Evolutionary conservation across 35 echinoderm and acorn worm genomes (phyloP).

Genomic region (Acanthaster planci): DNA sequence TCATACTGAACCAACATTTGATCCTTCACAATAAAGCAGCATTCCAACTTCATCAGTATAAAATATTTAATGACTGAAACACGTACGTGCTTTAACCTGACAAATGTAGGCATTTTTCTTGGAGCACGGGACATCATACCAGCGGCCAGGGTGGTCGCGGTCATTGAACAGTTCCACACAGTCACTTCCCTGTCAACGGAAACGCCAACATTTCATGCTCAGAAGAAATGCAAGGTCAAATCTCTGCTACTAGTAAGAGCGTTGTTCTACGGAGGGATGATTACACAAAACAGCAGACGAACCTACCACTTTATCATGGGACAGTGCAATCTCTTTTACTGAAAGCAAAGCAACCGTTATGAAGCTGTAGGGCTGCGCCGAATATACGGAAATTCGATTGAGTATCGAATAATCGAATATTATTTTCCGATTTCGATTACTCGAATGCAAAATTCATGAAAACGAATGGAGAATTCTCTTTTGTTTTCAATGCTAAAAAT

Average conservation of each 20-base stretch:
- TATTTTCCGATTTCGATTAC: too few relatives aligned
- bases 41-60: background rate
- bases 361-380: background rate
- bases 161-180: background rate
- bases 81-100: conserved; percentile 6
- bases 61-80: background rate
- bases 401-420: too few relatives aligned
- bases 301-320: background rate
- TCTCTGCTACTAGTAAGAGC: too few relatives aligned
- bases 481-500: too few relatives aligned
- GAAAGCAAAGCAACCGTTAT: background rate
- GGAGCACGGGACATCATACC: background rate
- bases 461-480: too few relatives aligned
- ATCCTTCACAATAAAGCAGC: too few relatives aligned
- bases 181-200: background rate
- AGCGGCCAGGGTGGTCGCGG: background rate
- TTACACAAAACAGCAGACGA: background rate
- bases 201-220: background rate
- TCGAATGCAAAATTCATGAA: too few relatives aligned
- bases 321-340: background rate
- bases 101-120: background rate
- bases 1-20: background rate
- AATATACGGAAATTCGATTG: too few relatives aligned
- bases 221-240: background rate
- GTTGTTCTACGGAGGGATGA: too few relatives aligned